Evolutionary conservation across 2,888 invertebrate species (phyloP), one percentile per base, ranked within the genome.

Genomic region (Aproaerema taeniolella): DNA sequence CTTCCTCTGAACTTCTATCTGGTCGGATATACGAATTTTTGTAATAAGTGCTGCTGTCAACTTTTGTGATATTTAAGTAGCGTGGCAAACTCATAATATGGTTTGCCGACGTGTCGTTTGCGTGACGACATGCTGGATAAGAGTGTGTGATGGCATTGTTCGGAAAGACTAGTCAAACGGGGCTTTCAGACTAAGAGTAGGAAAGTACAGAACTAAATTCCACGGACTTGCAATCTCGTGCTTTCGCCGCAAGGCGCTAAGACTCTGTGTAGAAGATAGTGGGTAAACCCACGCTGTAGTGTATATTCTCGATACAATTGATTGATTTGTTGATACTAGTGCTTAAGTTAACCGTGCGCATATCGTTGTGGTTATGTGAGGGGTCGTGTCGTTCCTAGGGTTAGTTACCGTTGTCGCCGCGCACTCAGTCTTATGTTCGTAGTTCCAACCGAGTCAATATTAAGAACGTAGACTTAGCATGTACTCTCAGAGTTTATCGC

Each of bases 291-390:
- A 49, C 53, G 50, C 50, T 58, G 52, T 58, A 58, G 55, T 67
- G 61, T 65, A 61, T 58, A 58, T 59, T 67, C 64, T 55, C 42
- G 50, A 64, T 64, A 60, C 55, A 60, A 69, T 72, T 53, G 52
- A 52, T 61, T 58, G 65, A 66, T 66, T 62, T 46, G 51, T 67
- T 64, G 47, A 60, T 62, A 65, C 53, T 81, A 81, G 77, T 69
- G 62, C 49, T 69, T 80, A 80, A 77, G 74, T 76, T 63, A 47
- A 79, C 74, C 65, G 60, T 75, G 67, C 70, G 78, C 80, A 85
- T 82, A 85, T 83, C 83, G 60, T 71, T 61, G 67, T 75, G 77
- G 71, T 82, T 76, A 77, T 67, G 71, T 79, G 68, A 75, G 67
- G 62, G 62, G 60, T 60, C 60, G 56, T 71, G 24, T 42, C 66